Percentiles rank a stretch among this genome's conserved stretches.
These are phyloP conservation scores for Macrosteles quadrilineatus DNA, from an alignment of 1,140 invertebrate genomes.

Conservation along the genomic window DNA sequence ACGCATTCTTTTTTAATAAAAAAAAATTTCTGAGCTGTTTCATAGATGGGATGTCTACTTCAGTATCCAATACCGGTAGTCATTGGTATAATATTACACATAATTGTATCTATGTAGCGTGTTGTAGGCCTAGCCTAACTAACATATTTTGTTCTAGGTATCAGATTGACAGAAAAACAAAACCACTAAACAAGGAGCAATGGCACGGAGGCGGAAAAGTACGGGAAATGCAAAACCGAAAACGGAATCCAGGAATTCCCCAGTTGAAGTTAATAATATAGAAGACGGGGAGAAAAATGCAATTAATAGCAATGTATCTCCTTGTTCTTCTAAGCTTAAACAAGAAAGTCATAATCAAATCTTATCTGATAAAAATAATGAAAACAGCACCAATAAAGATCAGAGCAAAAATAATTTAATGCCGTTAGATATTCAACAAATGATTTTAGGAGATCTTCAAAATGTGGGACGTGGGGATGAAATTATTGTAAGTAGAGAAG, in stretches of 20 bases:
- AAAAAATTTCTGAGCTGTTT: too few species aligned
- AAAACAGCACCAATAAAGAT: not conserved
- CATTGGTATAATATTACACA: too few species aligned
- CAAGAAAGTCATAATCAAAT: not conserved
- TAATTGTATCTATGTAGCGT: too few species aligned
- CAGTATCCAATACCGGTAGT: too few species aligned
- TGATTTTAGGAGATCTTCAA: constrained; percentile 34
- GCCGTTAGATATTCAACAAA: constrained; percentile 36
- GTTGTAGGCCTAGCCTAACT: too few species aligned
- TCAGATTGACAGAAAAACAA: too few species aligned
- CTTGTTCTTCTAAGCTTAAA: not conserved
- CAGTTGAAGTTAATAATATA: not conserved
- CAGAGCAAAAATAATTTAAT: not conserved
- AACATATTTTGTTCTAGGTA: too few species aligned
- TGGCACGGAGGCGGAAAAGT: constrained; percentile 2
- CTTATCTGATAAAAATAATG: not conserved
- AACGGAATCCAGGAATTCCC: not conserved
- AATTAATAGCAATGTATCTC: not conserved
- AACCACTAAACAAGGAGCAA: too few species aligned
- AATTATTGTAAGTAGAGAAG: constrained; percentile 17
- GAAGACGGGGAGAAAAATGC: not conserved
- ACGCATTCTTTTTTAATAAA: too few species aligned
- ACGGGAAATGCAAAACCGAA: not conserved
- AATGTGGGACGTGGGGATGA: constrained; percentile 11
- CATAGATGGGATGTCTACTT: too few species aligned